Evolutionary conservation across 2,113 vertebrate species (phyloP).

Genomic region (Macaca fascicularis): T2T-MFA8v1.1 NC_088378.1:130851501-130852000

Average conservation of each 20-base stretch:
- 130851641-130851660: background rate
- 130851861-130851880: background rate
- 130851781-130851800: background rate
- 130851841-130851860: background rate
- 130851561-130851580: background rate
- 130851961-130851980: background rate
- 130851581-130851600: background rate
- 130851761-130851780: background rate
- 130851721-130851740: background rate
- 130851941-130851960: too few species aligned
- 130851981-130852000: background rate
- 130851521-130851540: background rate
- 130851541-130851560: background rate
- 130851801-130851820: background rate
- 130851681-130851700: background rate
- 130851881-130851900: accelerated
- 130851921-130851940: background rate
- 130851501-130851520: background rate
- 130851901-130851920: background rate
- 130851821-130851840: background rate
- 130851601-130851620: too few species aligned
- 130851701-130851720: background rate
- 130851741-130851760: too few species aligned
- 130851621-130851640: background rate
- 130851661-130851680: background rate